A percentile compares a stretch with the other conserved stretches of the same genome.
These are phyloP conservation scores for Doryteuthis pealeii DNA, from an alignment of 1,140 invertebrate species.

Conservation along the genomic window DNA sequence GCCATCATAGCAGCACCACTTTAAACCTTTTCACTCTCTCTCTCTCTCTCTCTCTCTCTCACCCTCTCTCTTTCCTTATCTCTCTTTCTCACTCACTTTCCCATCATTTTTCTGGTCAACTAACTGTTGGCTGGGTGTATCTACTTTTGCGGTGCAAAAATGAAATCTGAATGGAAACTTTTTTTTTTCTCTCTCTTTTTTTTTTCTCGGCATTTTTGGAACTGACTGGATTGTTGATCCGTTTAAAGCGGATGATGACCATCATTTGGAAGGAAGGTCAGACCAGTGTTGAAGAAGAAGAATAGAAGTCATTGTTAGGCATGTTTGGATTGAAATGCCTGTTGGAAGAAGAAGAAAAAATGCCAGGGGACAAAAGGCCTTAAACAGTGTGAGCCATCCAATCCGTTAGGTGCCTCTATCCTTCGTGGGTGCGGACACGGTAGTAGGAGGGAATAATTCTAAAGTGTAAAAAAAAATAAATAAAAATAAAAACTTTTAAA, in stretches of 20 bases:
- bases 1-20: not conserved
- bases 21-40: not conserved
- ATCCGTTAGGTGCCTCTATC: not conserved
- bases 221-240: no score
- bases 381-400: conserved; percentile 5
- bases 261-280: no score
- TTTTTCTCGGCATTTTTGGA: no score
- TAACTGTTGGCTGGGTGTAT: no score
- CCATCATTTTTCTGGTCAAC: no score
- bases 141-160: no score
- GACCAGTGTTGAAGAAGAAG: not conserved
- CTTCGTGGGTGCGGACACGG: not conserved
- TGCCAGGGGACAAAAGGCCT: not conserved
- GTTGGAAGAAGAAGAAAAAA: not conserved
- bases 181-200: no score
- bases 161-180: no score
- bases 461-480: not conserved
- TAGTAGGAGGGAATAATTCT: not conserved
- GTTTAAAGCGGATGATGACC: no score
- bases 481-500: not conserved
- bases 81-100: not conserved
- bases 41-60: not conserved
- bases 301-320: not conserved
- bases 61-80: not conserved
- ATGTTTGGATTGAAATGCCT: not conserved